These are phyloP conservation scores for Gymnothorax reevesii DNA, from an alignment of 2,797 vertebrate species.

Conservation along the genomic window DNA sequence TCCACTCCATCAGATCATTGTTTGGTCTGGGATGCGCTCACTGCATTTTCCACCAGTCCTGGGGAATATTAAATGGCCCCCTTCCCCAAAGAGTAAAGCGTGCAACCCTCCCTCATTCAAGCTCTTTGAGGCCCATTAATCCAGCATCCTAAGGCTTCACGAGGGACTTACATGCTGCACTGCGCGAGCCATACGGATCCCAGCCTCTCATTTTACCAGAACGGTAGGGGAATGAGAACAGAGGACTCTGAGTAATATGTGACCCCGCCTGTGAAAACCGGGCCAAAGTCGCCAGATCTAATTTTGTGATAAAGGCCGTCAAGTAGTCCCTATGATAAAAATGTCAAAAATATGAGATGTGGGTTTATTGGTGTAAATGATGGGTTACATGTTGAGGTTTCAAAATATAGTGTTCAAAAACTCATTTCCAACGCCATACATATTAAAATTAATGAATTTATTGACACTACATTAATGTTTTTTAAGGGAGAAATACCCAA, in stretches of 20 bases:
- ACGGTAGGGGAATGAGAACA: neutral
- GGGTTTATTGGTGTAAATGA: no score
- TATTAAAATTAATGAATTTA: no score
- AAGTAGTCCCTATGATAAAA: no score
- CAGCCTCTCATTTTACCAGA: neutral
- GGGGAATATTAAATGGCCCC: conserved; percentile 19
- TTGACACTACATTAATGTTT: no score
- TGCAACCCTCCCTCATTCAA: conserved; percentile 59
- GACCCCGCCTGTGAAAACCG: no score
- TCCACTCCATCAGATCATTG: neutral
- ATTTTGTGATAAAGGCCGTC: no score
- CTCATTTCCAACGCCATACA: no score
- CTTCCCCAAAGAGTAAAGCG: conserved; percentile 40
- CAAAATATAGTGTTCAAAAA: no score
- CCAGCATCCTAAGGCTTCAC: conserved; percentile 66
- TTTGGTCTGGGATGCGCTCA: neutral
- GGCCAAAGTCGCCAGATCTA: no score
- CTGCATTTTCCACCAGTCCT: neutral
- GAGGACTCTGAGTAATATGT: neutral
- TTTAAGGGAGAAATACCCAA: no score
- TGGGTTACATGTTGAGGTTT: no score
- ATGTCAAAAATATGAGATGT: no score
- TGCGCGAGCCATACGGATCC: neutral
- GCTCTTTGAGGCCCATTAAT: conserved; percentile 68
- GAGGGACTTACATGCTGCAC: conserved; percentile 61